Evolutionary conservation across 2,888 invertebrate genomes (phyloP), one percentile per base, ranked within the genome.

Genomic region (Hoplodrina blanda): DNA sequence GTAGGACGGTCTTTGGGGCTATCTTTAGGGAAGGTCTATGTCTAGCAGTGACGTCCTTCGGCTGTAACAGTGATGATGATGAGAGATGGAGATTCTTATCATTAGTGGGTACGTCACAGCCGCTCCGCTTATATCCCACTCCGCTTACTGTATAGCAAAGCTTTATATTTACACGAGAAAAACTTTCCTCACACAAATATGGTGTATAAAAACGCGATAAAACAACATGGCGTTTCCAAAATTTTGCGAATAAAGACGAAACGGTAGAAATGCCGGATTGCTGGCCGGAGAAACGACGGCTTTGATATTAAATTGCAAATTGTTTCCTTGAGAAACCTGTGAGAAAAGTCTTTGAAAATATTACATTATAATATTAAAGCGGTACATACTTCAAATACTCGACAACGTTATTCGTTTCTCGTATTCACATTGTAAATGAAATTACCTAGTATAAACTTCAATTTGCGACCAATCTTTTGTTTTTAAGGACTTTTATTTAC

Each of bases 171-270:
- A 19, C 44, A 13, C n/a, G 19, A 44, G 25, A 10, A 59, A 63
- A 83, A 69, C 46, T 71, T 83, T 66, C 56, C 17, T 52, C 46
- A 50, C 55, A 60, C 65, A 71, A 73, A 82, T 56, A 64, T 57
- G 67, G 54, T 20, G 25, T 49, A 49, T 60, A 59, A 67, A 78
- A 81, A 52, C 30, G 20, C 30, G 64, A 50, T 83, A 60, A 70
- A 77, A 78, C 77, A 67, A 70, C 67, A 63, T 53, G 44, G 56
- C 52, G 2, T 52, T 80, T 46, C 63, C 25, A 66, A 56, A 69
- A 64, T 71, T 65, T 68, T 19, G 50, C 53, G 61, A n/a, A 59
- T 61, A 73, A 69, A 61, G 44, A 59, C 53, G 37, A 52, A 60
- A 49, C 19, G 50, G 41, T 11, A 15, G 25, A 59, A 65, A 62